Evolutionary conservation across 2,888 invertebrate genomes (phyloP), one percentile per base, ranked within the genome.

Genomic region (Argynnis bischoffii): DNA sequence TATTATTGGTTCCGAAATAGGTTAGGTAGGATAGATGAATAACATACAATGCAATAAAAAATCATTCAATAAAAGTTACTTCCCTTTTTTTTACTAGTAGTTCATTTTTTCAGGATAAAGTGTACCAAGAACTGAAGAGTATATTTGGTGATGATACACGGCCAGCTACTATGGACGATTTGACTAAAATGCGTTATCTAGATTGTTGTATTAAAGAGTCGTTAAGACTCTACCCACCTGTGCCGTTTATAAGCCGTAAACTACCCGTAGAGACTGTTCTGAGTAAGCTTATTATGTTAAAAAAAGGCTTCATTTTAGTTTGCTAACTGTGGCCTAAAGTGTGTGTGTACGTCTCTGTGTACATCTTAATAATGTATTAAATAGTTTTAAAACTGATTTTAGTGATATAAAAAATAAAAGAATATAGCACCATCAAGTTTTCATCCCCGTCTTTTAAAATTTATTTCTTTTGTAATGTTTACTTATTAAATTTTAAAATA

Each of bases 161-260:
- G 56, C 90, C 93, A 0, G 93, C 93, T 0, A 95, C 94, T 0
- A 94, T 94, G 81, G 93, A 93, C 48, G 94, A 94, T 72, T 81
- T 96, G 13, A 84, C 93, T 55, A 89, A 93, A 50, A 94, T 96
- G 94, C 89, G 92, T 63, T 96, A 95, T 76, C 85, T 96, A 67
- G 96, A 96, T 70, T 94, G 94, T 69, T 95, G 95, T 74, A 94
- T 96, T 54, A 96, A 96, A 79, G 96, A 96, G 81, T 91, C 95
- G 0, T 76, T 96, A 51, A 84, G 96, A 60, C 83, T 96, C 13
- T 95, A 94, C 74, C 95, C 96, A 5, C 95, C 95, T 63, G 95
- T 95, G 5, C 95, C 95, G 1, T 93, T 95, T 73, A 94, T 96
- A 76, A 94, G 94, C 11, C 93, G 96, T 64, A 82, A 79, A 63